These are phyloP conservation scores for Sphenodon punctatus DNA, from an alignment of 2,797 vertebrate species.

Conservation along the genomic window DNA sequence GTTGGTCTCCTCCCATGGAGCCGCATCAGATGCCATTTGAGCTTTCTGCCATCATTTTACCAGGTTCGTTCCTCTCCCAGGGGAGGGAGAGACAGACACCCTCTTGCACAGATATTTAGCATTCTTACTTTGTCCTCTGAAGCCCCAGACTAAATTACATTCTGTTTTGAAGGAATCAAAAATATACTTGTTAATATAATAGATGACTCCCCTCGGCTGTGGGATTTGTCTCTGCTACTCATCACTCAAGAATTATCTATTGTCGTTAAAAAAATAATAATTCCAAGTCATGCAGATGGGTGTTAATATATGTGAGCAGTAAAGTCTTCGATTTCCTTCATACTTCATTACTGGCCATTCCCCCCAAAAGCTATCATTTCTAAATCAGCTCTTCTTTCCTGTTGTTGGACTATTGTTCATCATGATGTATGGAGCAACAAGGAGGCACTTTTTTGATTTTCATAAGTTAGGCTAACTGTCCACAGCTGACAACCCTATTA, in stretches of 20 bases:
- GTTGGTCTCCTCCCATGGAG: too few relatives aligned
- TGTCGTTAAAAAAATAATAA: slow-evolving; percentile 51
- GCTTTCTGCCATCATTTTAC: too few relatives aligned
- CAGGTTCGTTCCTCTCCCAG: too few relatives aligned
- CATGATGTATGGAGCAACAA: slow-evolving; percentile 32
- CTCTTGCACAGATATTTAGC: slow-evolving; percentile 37
- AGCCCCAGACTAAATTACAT: slow-evolving; percentile 62
- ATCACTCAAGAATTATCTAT: slow-evolving; percentile 68
- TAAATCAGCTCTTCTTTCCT: slow-evolving; percentile 54
- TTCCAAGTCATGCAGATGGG: slow-evolving; percentile 48
- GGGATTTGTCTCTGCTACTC: slow-evolving; percentile 64
- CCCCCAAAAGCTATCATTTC: slow-evolving; percentile 50
- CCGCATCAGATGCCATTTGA: too few relatives aligned
- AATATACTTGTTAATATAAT: slow-evolving; percentile 68
- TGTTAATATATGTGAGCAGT: slow-evolving; percentile 58
- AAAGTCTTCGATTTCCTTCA: slow-evolving; percentile 64
- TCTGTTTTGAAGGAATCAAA: slow-evolving; percentile 65
- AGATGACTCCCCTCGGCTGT: slow-evolving; percentile 58
- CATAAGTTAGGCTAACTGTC: slow-evolving; percentile 41
- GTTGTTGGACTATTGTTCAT: slow-evolving; percentile 43
- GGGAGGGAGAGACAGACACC: too few relatives aligned
- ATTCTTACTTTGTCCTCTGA: slow-evolving; percentile 60
- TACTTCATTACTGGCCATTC: slow-evolving; percentile 49
- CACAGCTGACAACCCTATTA: slow-evolving; percentile 51
- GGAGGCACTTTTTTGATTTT: slow-evolving; percentile 41